Evolutionary conservation across 2,888 invertebrate species (phyloP).

Genomic region (Dermolepida albohirtum): DNA sequence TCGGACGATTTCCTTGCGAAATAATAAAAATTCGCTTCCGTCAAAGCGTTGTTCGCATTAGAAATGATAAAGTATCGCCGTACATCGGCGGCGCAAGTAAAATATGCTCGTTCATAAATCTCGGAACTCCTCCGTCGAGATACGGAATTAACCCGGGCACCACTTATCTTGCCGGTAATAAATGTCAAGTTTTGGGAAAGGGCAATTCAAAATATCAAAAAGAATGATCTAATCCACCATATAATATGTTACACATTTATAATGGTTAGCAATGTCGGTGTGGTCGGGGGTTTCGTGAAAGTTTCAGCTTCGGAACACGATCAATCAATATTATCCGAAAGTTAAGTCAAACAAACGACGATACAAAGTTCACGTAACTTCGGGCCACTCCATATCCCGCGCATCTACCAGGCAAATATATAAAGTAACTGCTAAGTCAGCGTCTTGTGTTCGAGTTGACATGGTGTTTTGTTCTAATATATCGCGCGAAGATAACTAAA

Average conservation of each 20-base stretch:
- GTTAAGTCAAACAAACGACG: slow-evolving; percentile 34
- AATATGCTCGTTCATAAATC: slow-evolving; percentile 34
- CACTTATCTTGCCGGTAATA: slow-evolving; percentile 34
- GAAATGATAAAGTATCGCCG: slow-evolving; percentile 30
- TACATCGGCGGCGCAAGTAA: slow-evolving; percentile 23
- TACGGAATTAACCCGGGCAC: slow-evolving; percentile 34
- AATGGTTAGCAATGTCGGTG: slow-evolving; percentile 13
- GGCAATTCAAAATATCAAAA: slow-evolving; percentile 27
- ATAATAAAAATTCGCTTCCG: slow-evolving; percentile 16
- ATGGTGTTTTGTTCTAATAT: slow-evolving; percentile 20
- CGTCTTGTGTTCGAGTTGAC: slow-evolving; percentile 20
- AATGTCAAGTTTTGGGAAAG: slow-evolving; percentile 33
- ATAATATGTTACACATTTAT: slow-evolving; percentile 38
- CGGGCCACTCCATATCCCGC: slow-evolving; percentile 5
- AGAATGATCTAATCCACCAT: slow-evolving; percentile 33
- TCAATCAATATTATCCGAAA: slow-evolving; percentile 38
- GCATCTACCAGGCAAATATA: slow-evolving; percentile 6
- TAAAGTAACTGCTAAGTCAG: slow-evolving; percentile 29
- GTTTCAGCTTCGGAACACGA: slow-evolving; percentile 24
- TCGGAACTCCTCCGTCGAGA: slow-evolving; percentile 33
- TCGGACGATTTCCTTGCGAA: slow-evolving; percentile 18
- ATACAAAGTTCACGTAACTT: slow-evolving; percentile 30
- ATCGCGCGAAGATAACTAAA: slow-evolving; percentile 15
- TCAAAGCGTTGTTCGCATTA: slow-evolving; percentile 29
- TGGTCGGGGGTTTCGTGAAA: slow-evolving; percentile 16